These are phyloP conservation scores for Ceratosolen fusciceps DNA, from an alignment of 1,140 invertebrate species.

Conservation along the genomic window DNA sequence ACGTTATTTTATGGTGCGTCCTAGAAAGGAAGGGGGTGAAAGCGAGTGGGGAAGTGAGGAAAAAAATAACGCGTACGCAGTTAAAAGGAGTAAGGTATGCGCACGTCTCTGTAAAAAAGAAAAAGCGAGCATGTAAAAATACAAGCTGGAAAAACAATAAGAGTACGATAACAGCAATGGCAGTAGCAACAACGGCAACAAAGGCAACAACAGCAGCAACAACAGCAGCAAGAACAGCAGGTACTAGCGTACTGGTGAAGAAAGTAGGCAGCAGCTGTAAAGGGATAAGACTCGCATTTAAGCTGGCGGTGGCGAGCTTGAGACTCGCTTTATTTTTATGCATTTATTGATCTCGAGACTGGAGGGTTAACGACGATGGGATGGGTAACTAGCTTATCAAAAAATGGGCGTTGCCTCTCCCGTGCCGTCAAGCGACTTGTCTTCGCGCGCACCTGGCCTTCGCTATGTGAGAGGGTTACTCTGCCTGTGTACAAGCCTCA, in stretches of 20 bases:
- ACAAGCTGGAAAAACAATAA: too few relatives aligned
- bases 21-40: not conserved
- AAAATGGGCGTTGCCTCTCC: constrained; percentile 72
- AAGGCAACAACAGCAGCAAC: constrained; percentile 49
- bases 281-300: constrained; percentile 63
- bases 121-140: constrained; percentile 45
- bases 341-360: constrained; percentile 71
- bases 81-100: constrained; percentile 6
- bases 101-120: constrained; percentile 18
- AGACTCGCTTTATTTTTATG: constrained; percentile 73
- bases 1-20: constrained; percentile 41
- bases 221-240: not conserved
- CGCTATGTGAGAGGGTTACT: not conserved
- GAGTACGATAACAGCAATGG: constrained; percentile 45
- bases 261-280: constrained; percentile 42
- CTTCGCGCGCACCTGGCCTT: constrained; percentile 25
- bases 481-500: not conserved
- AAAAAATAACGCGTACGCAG: not conserved
- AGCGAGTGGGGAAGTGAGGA: constrained; percentile 16
- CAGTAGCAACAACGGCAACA: constrained; percentile 45
- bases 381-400: constrained; percentile 72
- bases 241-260: constrained; percentile 38
- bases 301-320: constrained; percentile 69
- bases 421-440: constrained; percentile 23
- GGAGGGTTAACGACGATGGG: constrained; percentile 54